Evolutionary conservation across 2,888 invertebrate genomes (phyloP).

Genomic region (Conistra vaccinii): DNA sequence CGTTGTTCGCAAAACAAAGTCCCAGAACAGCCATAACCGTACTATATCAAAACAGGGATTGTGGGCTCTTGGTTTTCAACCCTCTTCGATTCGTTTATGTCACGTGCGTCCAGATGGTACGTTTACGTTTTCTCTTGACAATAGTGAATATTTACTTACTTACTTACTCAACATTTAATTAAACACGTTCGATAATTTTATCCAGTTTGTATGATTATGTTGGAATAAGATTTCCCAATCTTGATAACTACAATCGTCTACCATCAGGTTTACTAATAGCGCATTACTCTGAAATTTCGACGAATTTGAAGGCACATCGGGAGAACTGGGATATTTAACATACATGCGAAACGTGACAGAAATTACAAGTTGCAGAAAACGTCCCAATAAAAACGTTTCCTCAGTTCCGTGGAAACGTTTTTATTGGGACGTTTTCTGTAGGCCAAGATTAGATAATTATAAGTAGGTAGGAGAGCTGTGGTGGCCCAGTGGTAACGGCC

Average conservation of each 20-base stretch:
- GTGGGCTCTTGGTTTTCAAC: slow-evolving; percentile 16
- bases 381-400: too few species aligned
- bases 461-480: too few species aligned
- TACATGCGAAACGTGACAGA: slow-evolving; percentile 24
- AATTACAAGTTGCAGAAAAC: slow-evolving; percentile 15
- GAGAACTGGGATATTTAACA: slow-evolving; percentile 6
- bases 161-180: neutral
- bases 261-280: slow-evolving; percentile 12
- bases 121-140: neutral
- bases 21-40: slow-evolving; percentile 9
- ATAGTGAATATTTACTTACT: neutral
- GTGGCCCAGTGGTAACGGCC: too few species aligned
- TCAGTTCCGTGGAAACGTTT: neutral
- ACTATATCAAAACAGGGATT: slow-evolving; percentile 19
- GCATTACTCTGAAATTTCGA: slow-evolving; percentile 9
- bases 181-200: neutral
- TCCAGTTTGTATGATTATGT: slow-evolving; percentile 16
- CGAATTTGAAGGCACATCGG: slow-evolving; percentile 29
- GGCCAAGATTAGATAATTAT: neutral
- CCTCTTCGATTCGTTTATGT: slow-evolving; percentile 21
- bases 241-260: neutral
- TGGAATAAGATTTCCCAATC: slow-evolving; percentile 11
- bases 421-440: neutral
- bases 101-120: slow-evolving; percentile 33
- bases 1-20: slow-evolving; percentile 19